These are phyloP conservation scores for Callipepla squamata DNA, from an alignment of 2,113 vertebrate species.

Conservation along the genomic window DNA sequence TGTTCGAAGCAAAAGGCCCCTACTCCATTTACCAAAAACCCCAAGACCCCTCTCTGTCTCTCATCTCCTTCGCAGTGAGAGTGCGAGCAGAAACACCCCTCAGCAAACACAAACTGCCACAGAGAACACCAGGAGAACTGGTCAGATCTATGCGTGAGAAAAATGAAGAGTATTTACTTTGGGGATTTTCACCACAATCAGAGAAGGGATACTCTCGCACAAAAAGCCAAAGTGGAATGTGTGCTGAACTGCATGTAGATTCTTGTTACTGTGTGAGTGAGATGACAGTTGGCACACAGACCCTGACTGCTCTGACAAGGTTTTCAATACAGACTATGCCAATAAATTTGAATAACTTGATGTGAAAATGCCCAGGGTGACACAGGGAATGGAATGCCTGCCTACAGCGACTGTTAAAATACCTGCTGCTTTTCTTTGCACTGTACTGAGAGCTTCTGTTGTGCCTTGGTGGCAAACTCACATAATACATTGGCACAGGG, in stretches of 20 bases:
- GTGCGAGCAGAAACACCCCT: accelerated
- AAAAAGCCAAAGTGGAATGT: accelerated
- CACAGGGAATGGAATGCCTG: not conserved
- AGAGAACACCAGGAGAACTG: not conserved
- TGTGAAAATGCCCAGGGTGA: not conserved
- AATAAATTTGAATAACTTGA: not conserved
- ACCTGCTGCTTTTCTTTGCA: not conserved
- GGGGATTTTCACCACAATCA: accelerated
- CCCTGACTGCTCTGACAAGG: not conserved
- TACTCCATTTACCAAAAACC: not conserved
- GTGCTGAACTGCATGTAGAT: accelerated
- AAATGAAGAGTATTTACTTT: accelerated
- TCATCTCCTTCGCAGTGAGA: not conserved
- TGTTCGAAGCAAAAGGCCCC: not conserved
- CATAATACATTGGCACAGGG: not conserved
- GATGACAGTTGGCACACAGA: not conserved
- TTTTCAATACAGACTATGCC: not conserved
- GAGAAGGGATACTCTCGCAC: not conserved
- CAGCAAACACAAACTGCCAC: accelerated
- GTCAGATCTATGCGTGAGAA: accelerated
- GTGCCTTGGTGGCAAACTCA: not conserved
- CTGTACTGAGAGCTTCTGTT: not conserved
- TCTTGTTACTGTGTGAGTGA: not conserved
- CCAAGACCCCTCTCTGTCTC: too few species aligned
- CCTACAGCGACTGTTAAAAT: not conserved